A percentile compares a stretch with the other conserved stretches of the same genome.
Evolutionary conservation across 2,113 vertebrate species (phyloP).

Genomic region (Setophaga coronata): DNA sequence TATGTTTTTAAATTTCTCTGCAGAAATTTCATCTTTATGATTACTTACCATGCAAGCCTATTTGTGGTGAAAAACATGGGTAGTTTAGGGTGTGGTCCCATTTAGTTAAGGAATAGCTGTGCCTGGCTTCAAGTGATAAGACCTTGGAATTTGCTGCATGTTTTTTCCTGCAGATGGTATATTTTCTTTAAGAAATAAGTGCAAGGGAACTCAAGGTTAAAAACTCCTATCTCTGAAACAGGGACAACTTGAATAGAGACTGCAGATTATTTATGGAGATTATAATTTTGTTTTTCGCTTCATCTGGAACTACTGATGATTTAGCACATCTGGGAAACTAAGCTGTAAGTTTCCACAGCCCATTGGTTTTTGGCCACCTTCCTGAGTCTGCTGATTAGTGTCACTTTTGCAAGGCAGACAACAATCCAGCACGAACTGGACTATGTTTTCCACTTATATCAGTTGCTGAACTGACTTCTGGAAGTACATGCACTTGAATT

Average conservation of each 20-base stretch:
- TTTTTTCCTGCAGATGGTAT: not conserved
- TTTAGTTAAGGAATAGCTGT: not conserved
- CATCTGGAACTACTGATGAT: constrained; percentile 29
- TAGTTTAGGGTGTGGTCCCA: constrained; percentile 35
- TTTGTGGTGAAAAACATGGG: constrained; percentile 39
- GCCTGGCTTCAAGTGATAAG: constrained; percentile 48
- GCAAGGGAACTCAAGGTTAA: not conserved
- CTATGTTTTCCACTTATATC: not conserved
- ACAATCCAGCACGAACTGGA: not conserved
- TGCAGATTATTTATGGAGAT: not conserved
- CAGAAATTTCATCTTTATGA: not conserved
- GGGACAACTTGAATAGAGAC: not conserved
- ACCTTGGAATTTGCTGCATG: constrained; percentile 1
- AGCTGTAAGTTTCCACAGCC: not conserved
- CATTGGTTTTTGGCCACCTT: constrained; percentile 39
- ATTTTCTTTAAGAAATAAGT: constrained; percentile 29
- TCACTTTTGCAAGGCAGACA: constrained; percentile 19
- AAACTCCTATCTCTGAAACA: not conserved
- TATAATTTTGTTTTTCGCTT: not conserved
- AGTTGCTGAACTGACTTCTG: constrained; percentile 8
- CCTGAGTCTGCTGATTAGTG: constrained; percentile 22
- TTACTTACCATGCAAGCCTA: not conserved
- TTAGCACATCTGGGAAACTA: constrained; percentile 40
- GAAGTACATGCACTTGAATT: not conserved
- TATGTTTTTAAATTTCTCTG: not conserved